Base-by-base conservation (phyloP, 2,888 invertebrate genomes). In the Mesorhabditis sp. region DNA sequence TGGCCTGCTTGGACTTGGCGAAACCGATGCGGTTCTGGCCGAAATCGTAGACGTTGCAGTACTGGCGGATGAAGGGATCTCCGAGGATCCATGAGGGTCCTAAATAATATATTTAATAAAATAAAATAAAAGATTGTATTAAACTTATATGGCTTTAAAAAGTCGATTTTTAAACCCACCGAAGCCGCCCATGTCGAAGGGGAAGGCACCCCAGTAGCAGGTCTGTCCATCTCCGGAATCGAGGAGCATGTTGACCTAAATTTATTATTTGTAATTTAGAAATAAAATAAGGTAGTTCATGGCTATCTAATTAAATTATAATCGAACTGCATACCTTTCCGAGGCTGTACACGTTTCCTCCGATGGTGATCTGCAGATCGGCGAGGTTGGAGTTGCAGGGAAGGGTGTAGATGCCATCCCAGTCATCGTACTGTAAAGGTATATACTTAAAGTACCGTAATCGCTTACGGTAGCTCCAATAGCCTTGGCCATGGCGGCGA, bases 31-130 rank as follows among this genome's bases (percentile, higher is more conserved):
- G 28, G 28, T 28, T 28, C 28, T 28, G 28, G 28, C 28, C 28
- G 28, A 28, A 28, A 28, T 28, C 28, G 28, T 28, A 28, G 28
- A 28, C 28, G 28, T 28, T 28, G 67, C 80, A 80, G 73, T 72
- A 81, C 68, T 77, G 76, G n/a, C 80, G 77, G 67, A 79, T 80
- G 74, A 80, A 80, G 65, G 81, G 80, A 67, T 80, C 80, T 74
- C 80, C 80, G 42, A 80, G 73, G 67, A 76, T 78, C 78, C 77
- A 80, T 7, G 73, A 67, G 58, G 80, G 78, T 67, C 28, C 28
- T 28, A 28, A 28, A 28, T 28, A 28, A 28, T 28, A n/a, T n/a
- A n/a, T n/a, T n/a, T n/a, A n/a, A n/a, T n/a, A n/a, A n/a, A n/a
- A n/a, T n/a, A n/a, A n/a, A n/a, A n/a, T n/a, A n/a, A n/a, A n/a